Evolutionary conservation across 1,140 invertebrate species (phyloP).

Genomic region (Ips nitidus): DNA sequence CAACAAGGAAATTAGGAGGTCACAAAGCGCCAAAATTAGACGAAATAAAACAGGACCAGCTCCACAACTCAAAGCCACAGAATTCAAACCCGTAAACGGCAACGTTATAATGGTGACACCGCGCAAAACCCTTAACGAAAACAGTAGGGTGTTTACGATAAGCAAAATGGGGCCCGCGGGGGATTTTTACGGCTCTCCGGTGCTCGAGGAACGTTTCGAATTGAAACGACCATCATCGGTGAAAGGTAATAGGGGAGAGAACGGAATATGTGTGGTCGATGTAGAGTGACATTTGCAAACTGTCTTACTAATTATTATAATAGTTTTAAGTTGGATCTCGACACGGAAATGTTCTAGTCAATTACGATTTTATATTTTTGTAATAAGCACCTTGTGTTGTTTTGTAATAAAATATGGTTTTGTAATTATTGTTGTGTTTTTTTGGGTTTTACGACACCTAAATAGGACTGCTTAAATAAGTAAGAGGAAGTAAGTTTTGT

Average conservation of each 20-base stretch:
- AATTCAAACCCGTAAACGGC: conserved; percentile 29
- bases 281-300: conserved; percentile 22
- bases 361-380: no score
- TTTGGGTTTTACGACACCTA: no score
- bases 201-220: conserved; percentile 24
- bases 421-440: no score
- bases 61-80: conserved; percentile 32
- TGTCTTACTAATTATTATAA: no score
- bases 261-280: conserved; percentile 41
- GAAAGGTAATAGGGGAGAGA: conserved; percentile 30
- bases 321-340: no score
- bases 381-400: no score
- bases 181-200: conserved; percentile 23
- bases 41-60: conserved; percentile 46
- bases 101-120: conserved; percentile 17
- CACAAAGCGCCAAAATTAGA: conserved; percentile 32
- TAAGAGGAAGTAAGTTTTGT: no score
- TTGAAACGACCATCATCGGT: conserved; percentile 23
- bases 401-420: no score
- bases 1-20: conserved; percentile 30
- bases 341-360: no score
- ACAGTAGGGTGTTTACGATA: conserved; percentile 36
- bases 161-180: conserved; percentile 29
- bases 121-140: conserved; percentile 42
- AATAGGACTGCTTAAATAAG: no score